A percentile compares a stretch with the other conserved stretches of the same genome.
These are phyloP conservation scores for Phasia obesa DNA, from an alignment of 2,888 invertebrate species.

Conservation along the genomic window DNA sequence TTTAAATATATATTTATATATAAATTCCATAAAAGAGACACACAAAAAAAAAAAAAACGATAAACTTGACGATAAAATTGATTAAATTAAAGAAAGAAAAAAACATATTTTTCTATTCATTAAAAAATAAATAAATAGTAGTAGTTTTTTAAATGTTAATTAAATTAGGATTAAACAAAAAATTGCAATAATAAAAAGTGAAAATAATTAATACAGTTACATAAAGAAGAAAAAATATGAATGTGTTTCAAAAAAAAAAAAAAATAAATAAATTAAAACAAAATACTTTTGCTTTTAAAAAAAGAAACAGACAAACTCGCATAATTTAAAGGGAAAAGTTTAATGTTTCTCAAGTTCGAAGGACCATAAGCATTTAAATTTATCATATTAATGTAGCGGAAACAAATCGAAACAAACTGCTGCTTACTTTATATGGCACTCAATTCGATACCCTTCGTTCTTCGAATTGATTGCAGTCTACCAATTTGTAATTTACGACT, in stretches of 20 bases:
- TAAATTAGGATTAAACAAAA: constrained; percentile 40
- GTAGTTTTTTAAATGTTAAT: constrained; percentile 67
- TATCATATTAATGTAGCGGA: no score
- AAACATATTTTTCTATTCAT: constrained; percentile 60
- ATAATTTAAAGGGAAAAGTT: constrained; percentile 10
- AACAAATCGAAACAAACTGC: no score
- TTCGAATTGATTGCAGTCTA: no score
- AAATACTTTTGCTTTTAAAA: constrained; percentile 65
- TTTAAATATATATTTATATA: constrained; percentile 48
- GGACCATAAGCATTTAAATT: neutral
- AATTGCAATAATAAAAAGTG: constrained; percentile 40
- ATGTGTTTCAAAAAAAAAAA: no score
- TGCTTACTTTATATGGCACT: no score
- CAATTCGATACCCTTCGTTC: no score
- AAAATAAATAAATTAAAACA: constrained; percentile 32
- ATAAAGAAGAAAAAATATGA: constrained; percentile 30
- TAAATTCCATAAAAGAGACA: constrained; percentile 24
- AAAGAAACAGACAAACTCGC: constrained; percentile 16
- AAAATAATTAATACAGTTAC: constrained; percentile 36
- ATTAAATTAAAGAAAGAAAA: constrained; percentile 23
- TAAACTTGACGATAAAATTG: constrained; percentile 36
- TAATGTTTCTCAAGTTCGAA: constrained; percentile 9
- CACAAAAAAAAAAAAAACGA: constrained; percentile 38
- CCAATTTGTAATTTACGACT: no score
- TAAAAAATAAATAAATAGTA: constrained; percentile 42